Conservation (phyloP, 2,797 vertebrate species). For the Peromyscus aztecus region DNA sequence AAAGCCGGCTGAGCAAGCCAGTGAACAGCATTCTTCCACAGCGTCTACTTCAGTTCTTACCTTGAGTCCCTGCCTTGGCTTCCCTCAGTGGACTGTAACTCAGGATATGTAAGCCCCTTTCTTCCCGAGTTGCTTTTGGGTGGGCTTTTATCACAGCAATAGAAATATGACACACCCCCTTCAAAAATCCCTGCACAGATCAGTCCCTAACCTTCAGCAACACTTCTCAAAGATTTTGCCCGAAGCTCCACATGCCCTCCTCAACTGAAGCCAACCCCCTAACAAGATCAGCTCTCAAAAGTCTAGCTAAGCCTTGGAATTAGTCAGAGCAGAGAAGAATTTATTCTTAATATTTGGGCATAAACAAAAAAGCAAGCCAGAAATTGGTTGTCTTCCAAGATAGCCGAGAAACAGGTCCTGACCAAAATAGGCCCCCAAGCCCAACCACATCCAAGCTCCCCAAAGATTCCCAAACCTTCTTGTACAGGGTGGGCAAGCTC, state of each 20-base stretch:
- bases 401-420: not conserved
- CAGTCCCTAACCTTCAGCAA: not conserved
- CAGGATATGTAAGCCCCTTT: not conserved
- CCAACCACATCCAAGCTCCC: not conserved
- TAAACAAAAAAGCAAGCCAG: slow-evolving; percentile 34
- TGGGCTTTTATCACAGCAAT: not conserved
- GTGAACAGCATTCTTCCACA: not conserved
- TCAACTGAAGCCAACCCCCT: not conserved
- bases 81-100: not conserved
- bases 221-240: not conserved
- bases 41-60: not conserved
- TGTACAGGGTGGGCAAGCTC: not conserved
- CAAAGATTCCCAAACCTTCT: not conserved
- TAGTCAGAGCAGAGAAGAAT: slow-evolving; percentile 33
- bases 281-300: slow-evolving; percentile 15
- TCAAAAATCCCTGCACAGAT: not conserved
- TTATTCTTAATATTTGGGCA: slow-evolving; percentile 39
- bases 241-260: not conserved
- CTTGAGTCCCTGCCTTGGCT: not conserved
- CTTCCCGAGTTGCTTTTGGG: not conserved
- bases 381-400: slow-evolving; percentile 37
- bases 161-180: not conserved
- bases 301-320: slow-evolving; percentile 8
- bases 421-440: not conserved
- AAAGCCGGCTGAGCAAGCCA: not conserved